Base-by-base conservation (phyloP, 1,140 invertebrate genomes). In the Anastrepha obliqua region DNA sequence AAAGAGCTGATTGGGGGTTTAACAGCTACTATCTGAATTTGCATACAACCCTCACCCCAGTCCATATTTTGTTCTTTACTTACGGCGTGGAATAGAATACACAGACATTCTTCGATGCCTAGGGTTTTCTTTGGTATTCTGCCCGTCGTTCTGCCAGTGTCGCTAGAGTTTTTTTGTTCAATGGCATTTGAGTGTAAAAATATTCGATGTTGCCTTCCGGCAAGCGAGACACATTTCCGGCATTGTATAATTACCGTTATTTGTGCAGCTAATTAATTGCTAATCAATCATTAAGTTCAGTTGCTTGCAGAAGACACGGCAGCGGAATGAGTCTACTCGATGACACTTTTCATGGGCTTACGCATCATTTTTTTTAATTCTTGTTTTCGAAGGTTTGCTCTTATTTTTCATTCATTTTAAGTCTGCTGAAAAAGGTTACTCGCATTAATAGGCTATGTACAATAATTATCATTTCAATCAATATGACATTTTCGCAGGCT, bases 201-300 rank as follows among this genome's bases (percentile, higher is more conserved):
- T 55, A 81, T 55, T 55, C 51, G 74, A 17, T 58, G 74, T 11
- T 81, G 74, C 47, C 74, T 55, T 81, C 74, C 74, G 74, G 74
- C 74, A n/a, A 58, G 74, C 74, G 74, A 81, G 74, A 81, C 74
- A 81, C 74, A 81, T 81, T 81, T 81, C 74, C 74, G 74, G 47
- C 74, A 81, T 81, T 81, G 74, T 81, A 81, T 81, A 81, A 81
- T 81, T 81, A 81, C 74, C 74, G 47, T 81, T 81, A 81, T 81
- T 81, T 81, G 74, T 81, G 74, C 74, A 81, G 64, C 85, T 88
- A 86, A 88, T 88, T 88, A 88, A 88, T 88, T 88, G 87, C 87
- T 86, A 88, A 88, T 86, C 87, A 88, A 88, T 88, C 87, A 88
- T 88, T 85, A 65, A 44, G 55, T 20, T 15, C 11, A 39, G 55